These are phyloP conservation scores for Nycticebus coucang DNA, from an alignment of 2,113 vertebrate species.

Conservation along the genomic window DNA sequence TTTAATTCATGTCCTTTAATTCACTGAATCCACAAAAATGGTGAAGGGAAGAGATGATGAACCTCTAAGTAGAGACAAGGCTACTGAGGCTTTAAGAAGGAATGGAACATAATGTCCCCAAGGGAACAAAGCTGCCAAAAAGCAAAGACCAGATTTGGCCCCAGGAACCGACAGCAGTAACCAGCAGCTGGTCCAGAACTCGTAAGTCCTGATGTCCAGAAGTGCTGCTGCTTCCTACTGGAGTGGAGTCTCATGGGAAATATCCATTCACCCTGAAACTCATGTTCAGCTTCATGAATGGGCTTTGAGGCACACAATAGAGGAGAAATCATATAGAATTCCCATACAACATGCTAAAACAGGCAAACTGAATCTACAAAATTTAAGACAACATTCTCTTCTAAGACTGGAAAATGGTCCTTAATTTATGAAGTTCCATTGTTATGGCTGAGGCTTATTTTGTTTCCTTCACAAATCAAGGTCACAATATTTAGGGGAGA, in stretches of 20 bases:
- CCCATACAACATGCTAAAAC: not conserved
- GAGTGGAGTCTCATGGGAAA: rapidly evolving
- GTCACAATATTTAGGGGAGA: not conserved
- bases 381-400: not conserved
- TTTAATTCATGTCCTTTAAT: not conserved
- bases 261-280: rapidly evolving
- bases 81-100: not conserved
- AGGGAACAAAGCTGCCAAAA: not conserved
- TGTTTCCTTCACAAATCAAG: not conserved
- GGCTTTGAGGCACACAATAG: not conserved
- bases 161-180: rapidly evolving
- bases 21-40: not conserved
- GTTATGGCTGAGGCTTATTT: not conserved
- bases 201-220: not conserved
- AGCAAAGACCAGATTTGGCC: not conserved
- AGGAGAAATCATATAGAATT: not conserved
- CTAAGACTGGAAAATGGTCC: too few species aligned
- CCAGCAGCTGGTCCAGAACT: not conserved
- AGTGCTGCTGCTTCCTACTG: not conserved
- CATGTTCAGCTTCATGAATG: rapidly evolving
- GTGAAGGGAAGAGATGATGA: rapidly evolving
- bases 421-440: not conserved
- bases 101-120: not conserved
- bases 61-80: not conserved
- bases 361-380: not conserved